Base-by-base conservation (phyloP, 2,113 vertebrate species). In the Cynopterus brachyotis region DNA sequence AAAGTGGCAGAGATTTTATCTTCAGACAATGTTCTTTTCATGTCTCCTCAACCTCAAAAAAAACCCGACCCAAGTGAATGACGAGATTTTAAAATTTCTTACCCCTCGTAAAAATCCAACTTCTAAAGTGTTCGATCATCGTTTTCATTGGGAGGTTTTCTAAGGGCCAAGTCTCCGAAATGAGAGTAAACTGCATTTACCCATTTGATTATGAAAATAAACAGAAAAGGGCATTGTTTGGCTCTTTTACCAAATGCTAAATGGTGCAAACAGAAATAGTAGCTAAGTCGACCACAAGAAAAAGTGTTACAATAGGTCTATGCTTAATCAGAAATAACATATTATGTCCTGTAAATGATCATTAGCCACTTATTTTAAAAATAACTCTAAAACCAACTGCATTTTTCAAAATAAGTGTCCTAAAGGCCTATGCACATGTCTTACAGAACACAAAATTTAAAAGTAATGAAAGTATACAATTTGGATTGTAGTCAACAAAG, bases 401-500 rank as follows among this genome's bases (percentile, higher is more conserved):
- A 59, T 67, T 93, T 85, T 26, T 26, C 82, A 94, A 97, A 88
- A 55, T 26, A 53, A 96, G 47, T 55, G 9, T 80, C 60, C 62
- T 91, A 70, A 78, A 94, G 30, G 53, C 62, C 72, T 92, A 45
- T 57, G 64, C 28, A 72, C 26, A 85, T 75, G 96, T 57, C 72
- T 81, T 85, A 81, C 1, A 76, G 57, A 96, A 80, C 19, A 82
- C 57, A 79, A 72, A 92, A 86, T 85, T 73, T 91, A 66, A 95
- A 97, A 94, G 47, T 91, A 88, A 94, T 69, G 76, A 93, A 97
- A 96, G 79, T 93, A 95, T 79, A 91, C n/a, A 95, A 78, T 90
- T 91, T 95, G 62, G 57, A 93, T n/a, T 73, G 37, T 28, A 85
- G 22, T 94, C 97, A 96, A 97, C 94, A 98, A 98, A 94, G 76